Percentiles rank a stretch among this genome's conserved stretches.
Conservation (phyloP, 2,888 invertebrate genomes). For the Ecliptopera silaceata region DNA sequence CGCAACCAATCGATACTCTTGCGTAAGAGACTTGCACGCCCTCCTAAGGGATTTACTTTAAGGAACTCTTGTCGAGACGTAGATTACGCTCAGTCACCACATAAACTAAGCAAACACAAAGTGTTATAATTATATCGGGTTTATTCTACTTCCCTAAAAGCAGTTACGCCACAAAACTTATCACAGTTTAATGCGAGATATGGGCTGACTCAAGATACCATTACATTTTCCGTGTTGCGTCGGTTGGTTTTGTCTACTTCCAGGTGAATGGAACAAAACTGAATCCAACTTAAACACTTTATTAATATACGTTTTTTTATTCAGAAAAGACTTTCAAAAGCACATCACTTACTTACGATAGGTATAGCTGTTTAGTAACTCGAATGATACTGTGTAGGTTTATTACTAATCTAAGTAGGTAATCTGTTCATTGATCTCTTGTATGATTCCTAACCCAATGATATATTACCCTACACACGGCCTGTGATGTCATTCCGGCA, state of each 20-base stretch:
- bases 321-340: too few relatives aligned
- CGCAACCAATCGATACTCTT: slow-evolving; percentile 70
- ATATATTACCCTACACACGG: slow-evolving; percentile 36
- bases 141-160: slow-evolving; percentile 54
- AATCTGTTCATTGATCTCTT: slow-evolving; percentile 23
- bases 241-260: slow-evolving; percentile 17
- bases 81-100: slow-evolving; percentile 35
- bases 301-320: too few relatives aligned
- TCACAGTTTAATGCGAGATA: slow-evolving; percentile 32
- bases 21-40: slow-evolving; percentile 70
- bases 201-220: slow-evolving; percentile 22
- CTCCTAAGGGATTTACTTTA: slow-evolving; percentile 65
- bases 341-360: too few relatives aligned
- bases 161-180: slow-evolving; percentile 44
- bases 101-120: slow-evolving; percentile 36
- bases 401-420: slow-evolving; percentile 22
- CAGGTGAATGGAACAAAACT: slow-evolving; percentile 14
- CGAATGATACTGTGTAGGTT: neutral
- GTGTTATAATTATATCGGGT: slow-evolving; percentile 49
- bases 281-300: neutral
- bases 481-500: slow-evolving; percentile 60
- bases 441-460: slow-evolving; percentile 23
- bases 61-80: slow-evolving; percentile 45
- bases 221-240: slow-evolving; percentile 24
- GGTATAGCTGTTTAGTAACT: neutral